These are phyloP conservation scores for Eupeodes luniger DNA, from an alignment of 2,888 invertebrate genomes.

Conservation along the genomic window DNA sequence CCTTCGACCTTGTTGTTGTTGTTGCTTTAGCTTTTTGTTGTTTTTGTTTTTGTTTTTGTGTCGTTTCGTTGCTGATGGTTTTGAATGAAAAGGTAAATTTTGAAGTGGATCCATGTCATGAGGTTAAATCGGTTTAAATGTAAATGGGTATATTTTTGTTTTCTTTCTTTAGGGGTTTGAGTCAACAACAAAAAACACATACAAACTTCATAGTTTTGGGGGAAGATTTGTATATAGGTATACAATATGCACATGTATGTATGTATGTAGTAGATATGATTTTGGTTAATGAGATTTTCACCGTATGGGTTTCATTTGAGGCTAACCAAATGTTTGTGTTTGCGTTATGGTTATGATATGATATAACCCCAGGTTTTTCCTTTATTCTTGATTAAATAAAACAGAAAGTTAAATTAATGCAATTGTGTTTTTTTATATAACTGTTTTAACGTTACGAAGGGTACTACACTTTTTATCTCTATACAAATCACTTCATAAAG, in stretches of 20 bases:
- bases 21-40: background rate
- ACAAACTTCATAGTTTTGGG: constrained; percentile 2
- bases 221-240: background rate
- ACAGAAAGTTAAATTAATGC: background rate
- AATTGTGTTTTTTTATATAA: constrained; percentile 3
- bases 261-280: background rate
- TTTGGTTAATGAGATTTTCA: constrained; percentile 55
- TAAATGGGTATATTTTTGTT: constrained; percentile 39
- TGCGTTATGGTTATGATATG: constrained; percentile 64
- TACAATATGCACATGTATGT: background rate
- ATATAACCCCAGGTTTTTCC: constrained; percentile 4
- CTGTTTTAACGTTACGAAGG: background rate
- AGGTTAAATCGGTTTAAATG: constrained; percentile 69
- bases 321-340: constrained; percentile 67
- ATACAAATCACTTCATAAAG: no score
- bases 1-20: constrained; percentile 25
- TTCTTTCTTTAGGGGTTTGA: background rate
- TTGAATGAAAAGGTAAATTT: constrained; percentile 57
- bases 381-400: constrained; percentile 32
- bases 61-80: constrained; percentile 49
- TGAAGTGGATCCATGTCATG: constrained; percentile 64
- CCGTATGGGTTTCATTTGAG: constrained; percentile 51
- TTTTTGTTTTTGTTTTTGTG: background rate
- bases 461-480: no score
- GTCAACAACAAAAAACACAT: constrained; percentile 9